Evolutionary conservation across 2,888 invertebrate species (phyloP).

Genomic region (Sinohyriopsis cumingii): DNA sequence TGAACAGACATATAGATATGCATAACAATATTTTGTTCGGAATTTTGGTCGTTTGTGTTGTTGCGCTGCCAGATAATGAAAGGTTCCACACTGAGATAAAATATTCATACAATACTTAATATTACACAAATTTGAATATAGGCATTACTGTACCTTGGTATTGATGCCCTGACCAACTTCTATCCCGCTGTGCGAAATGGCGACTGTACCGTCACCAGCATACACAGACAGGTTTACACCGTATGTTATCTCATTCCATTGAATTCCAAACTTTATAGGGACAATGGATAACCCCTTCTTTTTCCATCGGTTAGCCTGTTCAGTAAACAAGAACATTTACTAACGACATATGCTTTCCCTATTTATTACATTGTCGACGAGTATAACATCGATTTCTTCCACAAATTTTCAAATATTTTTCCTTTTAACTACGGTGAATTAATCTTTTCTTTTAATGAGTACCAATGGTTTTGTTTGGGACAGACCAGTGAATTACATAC

Average conservation of each 20-base stretch:
- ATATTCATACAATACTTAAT: no score
- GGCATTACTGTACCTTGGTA: slow-evolving; percentile 77
- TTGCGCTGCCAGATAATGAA: no score
- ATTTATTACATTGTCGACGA: not conserved
- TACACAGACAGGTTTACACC: slow-evolving; percentile 72
- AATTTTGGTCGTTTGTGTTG: no score
- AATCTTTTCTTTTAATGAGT: not conserved
- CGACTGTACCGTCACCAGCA: slow-evolving; percentile 74
- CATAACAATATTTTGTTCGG: no score
- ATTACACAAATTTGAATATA: no score
- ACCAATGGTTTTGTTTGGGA: not conserved
- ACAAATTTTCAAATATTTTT: no score
- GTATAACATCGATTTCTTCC: no score
- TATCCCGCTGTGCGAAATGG: slow-evolving; percentile 77
- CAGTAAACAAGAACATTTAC: not conserved
- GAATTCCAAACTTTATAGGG: slow-evolving; percentile 80
- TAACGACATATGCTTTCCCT: not conserved
- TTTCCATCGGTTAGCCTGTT: slow-evolving; percentile 83
- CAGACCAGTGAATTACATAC: not conserved
- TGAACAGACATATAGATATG: no score
- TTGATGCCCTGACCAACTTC: slow-evolving; percentile 85
- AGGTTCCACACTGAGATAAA: no score
- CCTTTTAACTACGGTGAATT: no score
- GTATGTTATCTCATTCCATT: slow-evolving; percentile 60
- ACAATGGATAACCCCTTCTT: slow-evolving; percentile 79